Evolutionary conservation across 2,888 invertebrate genomes (phyloP).

Genomic region (Fabriciana adippe): DNA sequence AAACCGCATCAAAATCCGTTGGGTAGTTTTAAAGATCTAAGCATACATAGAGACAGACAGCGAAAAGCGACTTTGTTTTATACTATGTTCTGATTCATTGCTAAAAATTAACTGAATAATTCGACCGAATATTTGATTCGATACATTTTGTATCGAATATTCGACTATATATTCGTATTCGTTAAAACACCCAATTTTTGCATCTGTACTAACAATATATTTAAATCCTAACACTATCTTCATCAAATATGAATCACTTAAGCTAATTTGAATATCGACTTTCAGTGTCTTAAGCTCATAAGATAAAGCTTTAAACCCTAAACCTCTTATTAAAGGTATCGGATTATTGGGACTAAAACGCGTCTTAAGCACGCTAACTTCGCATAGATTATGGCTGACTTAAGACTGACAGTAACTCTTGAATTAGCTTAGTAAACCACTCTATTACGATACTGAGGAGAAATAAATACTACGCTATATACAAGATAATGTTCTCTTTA

Average conservation of each 20-base stretch:
- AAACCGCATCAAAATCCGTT: too few species aligned
- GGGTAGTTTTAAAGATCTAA: too few species aligned
- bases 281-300: slow-evolving; percentile 8
- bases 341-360: slow-evolving; percentile 18
- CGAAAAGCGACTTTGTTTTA: too few species aligned
- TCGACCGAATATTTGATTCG: too few species aligned
- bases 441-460: neutral
- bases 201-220: too few species aligned
- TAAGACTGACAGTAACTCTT: slow-evolving; percentile 11
- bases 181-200: too few species aligned
- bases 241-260: neutral
- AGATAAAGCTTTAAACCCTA: slow-evolving; percentile 7
- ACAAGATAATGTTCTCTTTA: neutral
- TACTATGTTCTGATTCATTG: too few species aligned
- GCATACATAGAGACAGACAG: too few species aligned
- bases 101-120: too few species aligned
- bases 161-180: too few species aligned
- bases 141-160: too few species aligned
- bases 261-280: slow-evolving; percentile 17
- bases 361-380: slow-evolving; percentile 18
- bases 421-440: slow-evolving; percentile 18
- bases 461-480: too few species aligned
- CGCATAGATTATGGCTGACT: slow-evolving; percentile 21
- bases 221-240: neutral
- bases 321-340: slow-evolving; percentile 19